Percentiles rank a stretch among this genome's conserved stretches.
These are phyloP conservation scores for Brassicogethes aeneus DNA, from an alignment of 2,888 invertebrate species.

Conservation along the genomic window DNA sequence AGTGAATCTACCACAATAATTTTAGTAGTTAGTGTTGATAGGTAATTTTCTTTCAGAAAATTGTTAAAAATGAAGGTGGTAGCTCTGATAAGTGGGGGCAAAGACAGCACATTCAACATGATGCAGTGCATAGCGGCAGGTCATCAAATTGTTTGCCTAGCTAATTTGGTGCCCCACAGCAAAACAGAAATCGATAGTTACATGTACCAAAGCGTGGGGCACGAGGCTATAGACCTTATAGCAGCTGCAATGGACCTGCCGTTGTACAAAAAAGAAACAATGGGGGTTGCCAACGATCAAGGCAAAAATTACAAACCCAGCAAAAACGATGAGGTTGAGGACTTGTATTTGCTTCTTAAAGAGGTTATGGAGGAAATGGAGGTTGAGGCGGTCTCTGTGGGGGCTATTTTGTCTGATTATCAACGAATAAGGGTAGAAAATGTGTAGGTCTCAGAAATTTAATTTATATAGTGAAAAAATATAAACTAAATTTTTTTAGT, in stretches of 20 bases:
- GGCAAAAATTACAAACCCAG: constrained; percentile 73
- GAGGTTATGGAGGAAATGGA: constrained; percentile 57
- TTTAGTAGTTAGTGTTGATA: too few relatives aligned
- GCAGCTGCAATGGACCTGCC: constrained; percentile 92
- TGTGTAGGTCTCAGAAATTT: constrained; percentile 70
- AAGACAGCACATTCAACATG: constrained; percentile 99
- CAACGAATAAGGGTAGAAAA: constrained; percentile 96
- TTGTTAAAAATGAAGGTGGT: constrained; percentile 78
- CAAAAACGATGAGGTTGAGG: constrained; percentile 92
- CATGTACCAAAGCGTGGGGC: constrained; percentile 99
- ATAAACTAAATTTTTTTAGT: constrained; percentile 42
- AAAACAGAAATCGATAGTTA: constrained; percentile 63
- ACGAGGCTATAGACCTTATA: constrained; percentile 85
- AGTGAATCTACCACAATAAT: too few relatives aligned
- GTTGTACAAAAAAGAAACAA: constrained; percentile 74
- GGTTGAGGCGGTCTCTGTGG: constrained; percentile 89
- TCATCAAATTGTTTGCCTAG: constrained; percentile 90
- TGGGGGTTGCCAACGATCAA: constrained; percentile 73
- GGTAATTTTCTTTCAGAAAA: too few relatives aligned
- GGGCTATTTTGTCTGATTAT: constrained; percentile 97
- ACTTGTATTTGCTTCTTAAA: constrained; percentile 75
- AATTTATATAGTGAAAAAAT: constrained; percentile 12
- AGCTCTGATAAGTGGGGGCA: constrained; percentile 92
- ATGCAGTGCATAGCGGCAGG: constrained; percentile 95
- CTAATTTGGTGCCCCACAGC: constrained; percentile 83